Evolutionary conservation across 2,888 invertebrate genomes (phyloP), one percentile per base, ranked within the genome.

Genomic region (Drosophila melanosoma): DNA sequence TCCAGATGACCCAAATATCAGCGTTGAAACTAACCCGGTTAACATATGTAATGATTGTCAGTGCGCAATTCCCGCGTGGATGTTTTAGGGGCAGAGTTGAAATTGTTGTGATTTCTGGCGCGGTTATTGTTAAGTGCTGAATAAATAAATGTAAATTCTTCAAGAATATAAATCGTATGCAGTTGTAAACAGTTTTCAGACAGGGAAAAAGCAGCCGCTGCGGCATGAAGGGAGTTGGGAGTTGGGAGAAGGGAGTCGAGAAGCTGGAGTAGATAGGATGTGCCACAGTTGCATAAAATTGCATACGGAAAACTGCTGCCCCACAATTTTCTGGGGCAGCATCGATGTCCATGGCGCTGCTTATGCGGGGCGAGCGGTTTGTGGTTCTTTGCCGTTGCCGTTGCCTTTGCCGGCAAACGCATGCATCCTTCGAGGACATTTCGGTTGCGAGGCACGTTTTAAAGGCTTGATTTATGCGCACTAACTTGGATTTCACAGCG

Each of bases 381-480:
- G 56, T 68, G 63, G 61, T 38, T 51, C 42, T 33, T 56, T 60
- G 57, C n/a, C 49, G 35, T n/a, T 2, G 23, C 26, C 26, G 26
- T 26, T 29, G 23, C 8, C 32, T 20, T 38, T 33, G 45, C n/a
- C 17, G 33, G 45, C 53, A 62, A 64, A 74, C 73, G 69, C 70
- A 74, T 82, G 87, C 83, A 71, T 85, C 79, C 90, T 88, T 83
- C 77, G 90, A 86, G 86, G 79, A 82, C 84, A 90, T 89, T 90
- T 90, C 76, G 88, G 87, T 91, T 90, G 83, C 90, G 79, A 87
- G 90, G 90, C 90, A 90, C 90, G 90, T 87, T 90, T 87, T 89
- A 87, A 88, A 84, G 90, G 90, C 91, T 91, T 91, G 91, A 90
- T 91, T 90, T 90, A 90, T 90, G 90, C 91, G 88, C 90, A 84